Evolutionary conservation across 2,797 vertebrate species (phyloP), one percentile per base, ranked within the genome.

Genomic region (Amblyopsis hoosieri): DNA sequence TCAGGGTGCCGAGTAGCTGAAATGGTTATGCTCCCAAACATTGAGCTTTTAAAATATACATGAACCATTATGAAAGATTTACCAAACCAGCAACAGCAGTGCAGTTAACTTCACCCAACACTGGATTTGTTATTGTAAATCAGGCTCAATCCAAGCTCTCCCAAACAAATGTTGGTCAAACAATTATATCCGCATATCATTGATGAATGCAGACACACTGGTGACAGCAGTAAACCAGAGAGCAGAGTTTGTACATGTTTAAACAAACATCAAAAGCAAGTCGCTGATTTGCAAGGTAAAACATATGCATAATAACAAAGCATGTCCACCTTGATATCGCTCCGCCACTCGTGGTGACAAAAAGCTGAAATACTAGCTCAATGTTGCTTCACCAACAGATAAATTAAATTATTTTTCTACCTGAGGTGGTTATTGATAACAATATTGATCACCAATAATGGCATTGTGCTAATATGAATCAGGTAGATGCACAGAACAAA

Each of bases 211-310:
- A 14, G 15, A 45, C 53, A 46, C 45, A 53, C 14, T 60, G 31
- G 19, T 10, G 53, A 42, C 31, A n/a, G 5, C 23, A 19, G 14
- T 19, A 1, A 67, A 12, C 14, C 19, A 23, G 45, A 9, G 52
- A 75, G 57, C 67, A 52, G 65, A 76, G 56, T 57, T 0, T 59
- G 54, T 59, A 78, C 64, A 65, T 11, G 10, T 14, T 33, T 31
- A 53, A 66, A 67, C 31, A 47, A 52, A 23, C 59, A 54, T 67
- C 60, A 52, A 64, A 71, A 62, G 17, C 75, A 81, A 83, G 72
- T 66, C n/a, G 19, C 33, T 66, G 4, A 78, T 81, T 84, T 86
- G 67, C 48, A 64, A 81, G 54, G 23, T 67, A 78, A 82, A 83
- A 42, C 7, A 17, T 51, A 42, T 2, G 9, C 3, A 12, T 23